Evolutionary conservation across 1,140 invertebrate species (phyloP), one percentile per base, ranked within the genome.

Genomic region (Cyphomyrmex costatus): DNA sequence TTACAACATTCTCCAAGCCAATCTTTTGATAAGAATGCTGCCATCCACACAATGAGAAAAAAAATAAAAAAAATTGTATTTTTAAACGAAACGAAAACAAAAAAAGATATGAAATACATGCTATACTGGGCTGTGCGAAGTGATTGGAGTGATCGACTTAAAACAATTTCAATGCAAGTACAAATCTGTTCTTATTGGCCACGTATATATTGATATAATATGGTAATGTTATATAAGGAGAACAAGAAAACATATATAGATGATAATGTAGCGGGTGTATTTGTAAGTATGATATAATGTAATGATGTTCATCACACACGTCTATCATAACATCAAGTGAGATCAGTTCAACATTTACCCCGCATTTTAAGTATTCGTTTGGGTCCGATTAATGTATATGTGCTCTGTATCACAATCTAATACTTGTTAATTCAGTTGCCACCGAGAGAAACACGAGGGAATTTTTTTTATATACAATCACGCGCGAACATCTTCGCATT

Each of bases 171-270:
- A 95, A 95, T 95, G 93, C 94, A 95, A 95, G 94, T 95, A 95
- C 94, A 95, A 95, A 95, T 94, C 94, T 95, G 94, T 95, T 95
- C 94, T 95, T 95, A 95, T 95, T 95, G 94, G 94, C 94, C 94
- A 95, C 94, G 92, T 95, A 95, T 95, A 95, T 95, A 95, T 94
- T 94, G 92, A 94, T 93, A 94, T 93, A 94, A 94, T 93, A 83
- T 70, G 91, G 94, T 95, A 95, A 94, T 94, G 91, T 94, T 94
- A 93, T 93, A 91, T 94, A 94, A 95, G 93, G 14, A 90, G 86
- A 91, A 93, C 68, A 73, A 83, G 79, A 60, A 70, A 80, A 80
- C 68, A 73, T 49, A 66, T 66, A 68, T 95, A 95, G 93, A 92
- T 93, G 90, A 94, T 94, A 94, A 93, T 93, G 91, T 94, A 94